Evolutionary conservation across 2,797 vertebrate species (phyloP), one percentile per base, ranked within the genome.

Genomic region (Antennarius maculatus): DNA sequence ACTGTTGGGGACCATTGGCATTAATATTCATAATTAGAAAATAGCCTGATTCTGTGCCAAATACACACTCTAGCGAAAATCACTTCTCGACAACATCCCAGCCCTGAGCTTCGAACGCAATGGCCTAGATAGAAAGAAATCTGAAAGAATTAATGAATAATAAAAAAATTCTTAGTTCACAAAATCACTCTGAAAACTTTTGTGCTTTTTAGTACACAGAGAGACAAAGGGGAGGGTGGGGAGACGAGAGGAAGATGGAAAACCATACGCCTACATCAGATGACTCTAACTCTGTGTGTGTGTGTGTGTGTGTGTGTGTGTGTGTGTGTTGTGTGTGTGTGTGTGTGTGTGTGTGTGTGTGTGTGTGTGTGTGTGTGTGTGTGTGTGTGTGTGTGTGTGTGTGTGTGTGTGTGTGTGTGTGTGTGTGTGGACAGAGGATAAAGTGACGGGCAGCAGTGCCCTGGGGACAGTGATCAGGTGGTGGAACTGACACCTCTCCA

Each of bases 91-190:
- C 83, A 83, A 75, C 76, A 84, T 81, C 80, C 61, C 71, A 80
- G 80, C 81, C 76, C 73, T 76, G 61, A 88, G 85, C 83, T 67
- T 87, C 78, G 64, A 83, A 88, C 85, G 76, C 77, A 71, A 69
- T 90, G 88, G 81, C 90, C 88, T 89, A 91, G 77, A 89, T 90
- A 87, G 68, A 74, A 82, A 79, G 62, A 77, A 68, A 88, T 90
- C 87, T 87, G 84, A 91, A 86, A 84, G 90, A 91, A 90, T 91
- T 83, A 74, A 89, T 91, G 80, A 89, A 91, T 91, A 88, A 88
- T 82, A 74, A 82, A 90, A 84, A 61, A 67, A 81, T 69, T 70
- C 58, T 62, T 72, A 62, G 66, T 87, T 82, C 74, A 74, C 76
- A 77, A 80, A 84, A 81, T 62, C 17, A 42, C 57, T 86, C 66